phyloP scores from a whole-genome alignment of 2,113 vertebrate species.

The Pluvialis apricaria region DNA sequence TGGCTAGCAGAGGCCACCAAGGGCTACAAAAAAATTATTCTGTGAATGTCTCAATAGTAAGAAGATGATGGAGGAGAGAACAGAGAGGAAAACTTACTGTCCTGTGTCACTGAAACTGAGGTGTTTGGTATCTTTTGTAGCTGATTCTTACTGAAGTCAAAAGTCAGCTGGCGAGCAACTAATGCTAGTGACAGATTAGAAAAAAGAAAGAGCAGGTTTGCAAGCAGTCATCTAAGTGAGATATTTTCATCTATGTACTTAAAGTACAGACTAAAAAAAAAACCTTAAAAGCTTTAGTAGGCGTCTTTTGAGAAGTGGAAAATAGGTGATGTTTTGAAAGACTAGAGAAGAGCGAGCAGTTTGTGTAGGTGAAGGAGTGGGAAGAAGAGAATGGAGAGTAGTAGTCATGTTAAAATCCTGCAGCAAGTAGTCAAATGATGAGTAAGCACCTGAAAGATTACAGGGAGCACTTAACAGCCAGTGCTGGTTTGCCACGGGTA shows the following conservation, averaged over 20 bases:
- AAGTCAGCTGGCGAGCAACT: neutral
- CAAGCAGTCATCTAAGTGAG: neutral
- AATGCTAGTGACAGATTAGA: neutral
- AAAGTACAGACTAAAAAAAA: neutral
- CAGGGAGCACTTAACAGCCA: rapidly evolving
- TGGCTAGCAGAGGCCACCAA: neutral
- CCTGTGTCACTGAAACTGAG: neutral
- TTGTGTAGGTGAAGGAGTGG: neutral
- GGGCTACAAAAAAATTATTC: neutral
- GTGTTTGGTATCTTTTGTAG: neutral
- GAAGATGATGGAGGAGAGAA: neutral
- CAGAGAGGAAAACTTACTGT: neutral
- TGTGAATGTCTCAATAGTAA: neutral
- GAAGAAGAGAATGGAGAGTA: neutral
- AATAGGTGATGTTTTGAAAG: neutral
- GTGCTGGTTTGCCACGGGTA: neutral
- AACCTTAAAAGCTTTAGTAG: neutral
- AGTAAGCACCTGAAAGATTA: neutral
- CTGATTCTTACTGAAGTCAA: neutral
- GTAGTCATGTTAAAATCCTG: neutral
- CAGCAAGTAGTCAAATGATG: neutral
- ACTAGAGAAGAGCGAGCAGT: rapidly evolving
- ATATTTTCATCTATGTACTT: neutral
- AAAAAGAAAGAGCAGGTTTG: neutral
- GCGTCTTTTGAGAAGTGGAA: neutral